Evolutionary conservation across 2,113 vertebrate genomes (phyloP).

Genomic region (Lates calcarifer): DNA sequence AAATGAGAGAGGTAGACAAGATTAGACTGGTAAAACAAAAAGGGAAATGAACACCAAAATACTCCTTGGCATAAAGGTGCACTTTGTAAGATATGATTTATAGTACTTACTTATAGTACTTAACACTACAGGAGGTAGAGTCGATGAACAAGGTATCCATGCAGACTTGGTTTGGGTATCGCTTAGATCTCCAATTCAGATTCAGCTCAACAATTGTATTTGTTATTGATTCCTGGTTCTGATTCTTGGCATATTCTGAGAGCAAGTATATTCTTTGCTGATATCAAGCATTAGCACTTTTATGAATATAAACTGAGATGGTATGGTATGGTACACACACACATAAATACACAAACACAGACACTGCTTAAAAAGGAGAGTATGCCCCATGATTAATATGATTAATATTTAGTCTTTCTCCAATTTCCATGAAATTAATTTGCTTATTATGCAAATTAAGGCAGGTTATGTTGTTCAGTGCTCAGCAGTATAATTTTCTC

Average conservation of each 20-base stretch:
- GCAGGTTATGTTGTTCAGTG: slow-evolving; percentile 1
- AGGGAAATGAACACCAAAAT: background rate
- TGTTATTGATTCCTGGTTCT: background rate
- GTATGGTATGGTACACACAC: background rate
- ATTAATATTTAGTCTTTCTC: slow-evolving; percentile 60
- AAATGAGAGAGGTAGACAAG: background rate
- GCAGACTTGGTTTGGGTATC: background rate
- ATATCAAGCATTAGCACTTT: slow-evolving; percentile 1
- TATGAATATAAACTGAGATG: slow-evolving; percentile 16
- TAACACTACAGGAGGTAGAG: background rate
- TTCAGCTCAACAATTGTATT: background rate
- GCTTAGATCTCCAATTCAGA: background rate
- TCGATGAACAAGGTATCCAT: background rate
- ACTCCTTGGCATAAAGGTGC: background rate
- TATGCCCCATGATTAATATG: slow-evolving; percentile 52
- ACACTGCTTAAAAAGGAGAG: slow-evolving; percentile 33
- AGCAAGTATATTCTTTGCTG: background rate
- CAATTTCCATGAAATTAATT: slow-evolving; percentile 61
- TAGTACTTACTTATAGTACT: no score
- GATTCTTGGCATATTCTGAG: background rate
- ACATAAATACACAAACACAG: slow-evolving; percentile 17
- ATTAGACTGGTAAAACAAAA: background rate
- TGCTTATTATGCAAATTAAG: slow-evolving; percentile 60
- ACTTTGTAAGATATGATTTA: background rate
- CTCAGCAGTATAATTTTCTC: slow-evolving; percentile 21